Evolutionary conservation across 2,888 invertebrate species (phyloP).

Genomic region (Malacosoma neustria): DNA sequence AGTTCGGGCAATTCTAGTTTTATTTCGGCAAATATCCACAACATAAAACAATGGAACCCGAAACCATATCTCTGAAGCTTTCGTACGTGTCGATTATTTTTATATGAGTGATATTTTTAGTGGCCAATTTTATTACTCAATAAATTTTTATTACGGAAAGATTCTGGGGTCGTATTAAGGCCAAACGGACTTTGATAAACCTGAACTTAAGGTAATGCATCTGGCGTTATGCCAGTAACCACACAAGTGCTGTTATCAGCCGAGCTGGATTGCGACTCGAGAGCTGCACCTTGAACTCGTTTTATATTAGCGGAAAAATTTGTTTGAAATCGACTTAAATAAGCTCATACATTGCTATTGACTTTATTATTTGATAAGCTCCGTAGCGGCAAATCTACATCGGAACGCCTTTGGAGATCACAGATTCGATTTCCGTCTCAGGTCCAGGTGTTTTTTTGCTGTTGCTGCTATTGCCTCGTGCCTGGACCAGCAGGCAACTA

Average conservation of each 20-base stretch:
- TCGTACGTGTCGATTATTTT: slow-evolving; percentile 37
- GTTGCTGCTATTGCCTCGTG: no score
- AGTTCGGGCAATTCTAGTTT: no score
- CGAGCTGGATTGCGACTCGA: slow-evolving; percentile 17
- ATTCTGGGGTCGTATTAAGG: slow-evolving; percentile 48
- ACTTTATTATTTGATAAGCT: no score
- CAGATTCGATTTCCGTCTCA: no score
- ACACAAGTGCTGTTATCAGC: slow-evolving; percentile 27
- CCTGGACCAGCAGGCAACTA: no score
- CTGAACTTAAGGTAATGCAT: slow-evolving; percentile 38
- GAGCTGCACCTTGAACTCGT: slow-evolving; percentile 27
- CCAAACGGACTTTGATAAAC: slow-evolving; percentile 55
- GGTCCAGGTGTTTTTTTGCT: no score
- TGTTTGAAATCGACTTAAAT: no score
- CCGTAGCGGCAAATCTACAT: no score
- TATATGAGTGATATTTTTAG: slow-evolving; percentile 46
- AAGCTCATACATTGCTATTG: no score
- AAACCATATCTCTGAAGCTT: slow-evolving; percentile 15
- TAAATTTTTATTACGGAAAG: slow-evolving; percentile 54
- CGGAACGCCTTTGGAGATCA: no score
- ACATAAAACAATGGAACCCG: not conserved
- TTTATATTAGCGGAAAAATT: no score
- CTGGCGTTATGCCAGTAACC: slow-evolving; percentile 43
- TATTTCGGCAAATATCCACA: not conserved
- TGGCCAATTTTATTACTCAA: slow-evolving; percentile 41